Conservation (phyloP, 2,113 vertebrate species). For the Lanius collurio region DNA sequence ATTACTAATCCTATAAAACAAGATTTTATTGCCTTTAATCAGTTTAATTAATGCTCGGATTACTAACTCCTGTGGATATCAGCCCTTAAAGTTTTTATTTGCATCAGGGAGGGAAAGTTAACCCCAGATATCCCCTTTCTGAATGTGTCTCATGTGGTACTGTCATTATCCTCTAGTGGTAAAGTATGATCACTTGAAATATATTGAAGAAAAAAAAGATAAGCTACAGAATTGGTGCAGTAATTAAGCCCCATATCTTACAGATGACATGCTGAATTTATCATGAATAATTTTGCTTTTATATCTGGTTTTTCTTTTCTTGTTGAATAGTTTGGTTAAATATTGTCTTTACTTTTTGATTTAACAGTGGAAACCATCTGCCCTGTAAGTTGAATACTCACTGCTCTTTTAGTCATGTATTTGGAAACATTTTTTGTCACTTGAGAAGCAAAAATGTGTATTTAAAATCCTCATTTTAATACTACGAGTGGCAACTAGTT, state of each 20-base stretch:
- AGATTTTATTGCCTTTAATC: not conserved
- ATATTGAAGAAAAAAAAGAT: not conserved
- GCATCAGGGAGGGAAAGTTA: not conserved
- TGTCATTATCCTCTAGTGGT: not conserved
- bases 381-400: not conserved
- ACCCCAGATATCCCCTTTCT: not conserved
- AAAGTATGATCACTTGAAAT: not conserved
- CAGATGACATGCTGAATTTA: not conserved
- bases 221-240: not conserved
- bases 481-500: not conserved
- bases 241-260: not conserved
- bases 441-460: not conserved
- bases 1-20: not conserved
- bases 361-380: not conserved
- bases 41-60: not conserved
- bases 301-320: not conserved
- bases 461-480: not conserved
- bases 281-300: not conserved
- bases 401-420: not conserved
- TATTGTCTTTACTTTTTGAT: not conserved
- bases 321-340: not conserved
- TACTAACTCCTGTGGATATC: not conserved
- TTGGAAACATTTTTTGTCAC: not conserved
- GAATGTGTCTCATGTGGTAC: not conserved
- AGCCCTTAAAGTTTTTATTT: not conserved